phyloP scores from a whole-genome alignment of 2,888 invertebrate genomes.

The Eurois occulta region DNA sequence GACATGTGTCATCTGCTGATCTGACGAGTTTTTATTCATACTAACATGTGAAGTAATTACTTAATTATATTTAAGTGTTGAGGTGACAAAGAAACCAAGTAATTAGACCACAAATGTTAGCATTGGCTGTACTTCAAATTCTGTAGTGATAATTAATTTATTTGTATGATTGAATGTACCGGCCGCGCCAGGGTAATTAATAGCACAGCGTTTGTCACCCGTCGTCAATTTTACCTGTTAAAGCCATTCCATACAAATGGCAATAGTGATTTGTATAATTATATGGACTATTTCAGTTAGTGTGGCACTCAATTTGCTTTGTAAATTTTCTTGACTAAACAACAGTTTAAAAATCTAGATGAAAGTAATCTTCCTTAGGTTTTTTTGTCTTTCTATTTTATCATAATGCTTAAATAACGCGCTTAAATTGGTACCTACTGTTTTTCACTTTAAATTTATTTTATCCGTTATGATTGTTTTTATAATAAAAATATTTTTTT shows the following conservation, averaged over 20 bases:
- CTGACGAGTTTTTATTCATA: background rate
- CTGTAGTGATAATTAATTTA: slow-evolving; percentile 11
- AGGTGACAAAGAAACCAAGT: background rate
- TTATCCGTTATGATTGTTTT: background rate
- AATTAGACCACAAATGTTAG: background rate
- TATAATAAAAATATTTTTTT: background rate
- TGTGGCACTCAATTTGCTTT: background rate
- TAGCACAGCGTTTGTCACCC: too few species aligned
- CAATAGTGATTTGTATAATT: background rate
- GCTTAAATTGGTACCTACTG: background rate
- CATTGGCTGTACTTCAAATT: background rate
- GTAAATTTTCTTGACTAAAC: background rate
- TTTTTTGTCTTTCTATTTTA: too few species aligned
- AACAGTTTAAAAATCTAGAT: background rate
- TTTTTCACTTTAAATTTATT: background rate
- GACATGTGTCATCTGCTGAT: too few species aligned
- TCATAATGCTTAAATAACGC: too few species aligned
- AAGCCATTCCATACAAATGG: background rate
- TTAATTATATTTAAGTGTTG: background rate
- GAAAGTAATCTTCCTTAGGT: too few species aligned
- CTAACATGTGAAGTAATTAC: background rate
- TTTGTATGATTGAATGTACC: background rate
- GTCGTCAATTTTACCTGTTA: too few species aligned
- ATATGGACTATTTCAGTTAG: background rate
- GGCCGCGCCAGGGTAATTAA: background rate